Evolutionary conservation across 2,797 vertebrate species (phyloP), one percentile per base, ranked within the genome.

Genomic region (Amblyraja radiata): DNA sequence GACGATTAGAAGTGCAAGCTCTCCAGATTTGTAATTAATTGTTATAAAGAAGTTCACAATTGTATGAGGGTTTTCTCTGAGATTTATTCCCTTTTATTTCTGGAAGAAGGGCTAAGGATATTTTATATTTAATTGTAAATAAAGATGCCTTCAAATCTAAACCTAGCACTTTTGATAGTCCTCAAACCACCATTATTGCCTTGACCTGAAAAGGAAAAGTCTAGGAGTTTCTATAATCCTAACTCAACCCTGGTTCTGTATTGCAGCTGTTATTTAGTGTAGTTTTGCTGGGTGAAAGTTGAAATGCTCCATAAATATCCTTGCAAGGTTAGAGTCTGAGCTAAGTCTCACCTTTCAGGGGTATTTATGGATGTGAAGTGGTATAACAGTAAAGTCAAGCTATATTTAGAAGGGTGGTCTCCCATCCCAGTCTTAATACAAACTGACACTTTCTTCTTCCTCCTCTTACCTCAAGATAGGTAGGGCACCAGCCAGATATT

Each of bases 1-100:
- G 71, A 11, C 74, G 32, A 54, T 92, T 28, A 92, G 90, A 92
- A 92, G 71, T 6, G 39, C 25, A 74, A n/a, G 90, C 90, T 58
- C 23, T 54, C 71, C 76, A 23, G 76, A 74, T 76, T 68, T 92
- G 23, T 76, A 46, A 92, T 68, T 68, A 68, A 16, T 63, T 61
- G 68, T 88, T 63, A 61, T 83, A 86, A 13, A 9, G 9, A 16
- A 46, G 68, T 90, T 73, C 32, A 28, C 73, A 76, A 63, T 76
- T 32, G 21, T 39, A 74, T 54, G 23, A 91, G 90, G 8, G 54
- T 90, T 28, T 39, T 90, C 88, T 39, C 65, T 91, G n/a, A 46
- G 21, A 36, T 16, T 2, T 73, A 74, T 73, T 46, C 90, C 6
- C 46, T 76, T n/a, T 73, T 28, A 76, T 76, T 73, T 88, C 36